A percentile compares a stretch with the other conserved stretches of the same genome.
Evolutionary conservation across 1,140 invertebrate genomes (phyloP).

Genomic region (Hypsibius dujardini): DNA sequence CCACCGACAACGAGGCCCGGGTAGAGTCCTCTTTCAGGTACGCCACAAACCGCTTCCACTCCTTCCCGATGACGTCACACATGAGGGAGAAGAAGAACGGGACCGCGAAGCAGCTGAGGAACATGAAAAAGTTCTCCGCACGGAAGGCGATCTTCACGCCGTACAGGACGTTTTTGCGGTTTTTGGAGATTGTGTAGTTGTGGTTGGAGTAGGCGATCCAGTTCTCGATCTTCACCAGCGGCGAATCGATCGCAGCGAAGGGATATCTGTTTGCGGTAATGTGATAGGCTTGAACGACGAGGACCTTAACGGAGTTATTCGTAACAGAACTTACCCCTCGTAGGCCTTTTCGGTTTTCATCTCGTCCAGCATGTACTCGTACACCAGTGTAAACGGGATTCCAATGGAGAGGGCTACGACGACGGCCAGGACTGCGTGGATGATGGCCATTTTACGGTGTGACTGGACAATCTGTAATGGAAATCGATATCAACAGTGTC

Average conservation of each 20-base stretch:
- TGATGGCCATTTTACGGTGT: slow-evolving; percentile 3
- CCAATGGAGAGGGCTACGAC: neutral
- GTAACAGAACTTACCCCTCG: too few species aligned
- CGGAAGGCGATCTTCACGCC: neutral
- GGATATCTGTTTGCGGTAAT: too few species aligned
- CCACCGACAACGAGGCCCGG: neutral
- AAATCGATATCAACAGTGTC: too few species aligned
- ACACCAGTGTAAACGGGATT: slow-evolving; percentile 1
- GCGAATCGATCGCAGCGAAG: neutral
- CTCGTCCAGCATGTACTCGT: slow-evolving; percentile 5
- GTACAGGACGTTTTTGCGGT: neutral
- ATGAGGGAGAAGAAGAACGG: slow-evolving; percentile 6
- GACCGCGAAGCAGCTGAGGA: neutral
- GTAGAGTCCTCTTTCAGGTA: neutral
- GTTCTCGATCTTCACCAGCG: slow-evolving; percentile 5
- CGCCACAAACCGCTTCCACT: slow-evolving; percentile 5
- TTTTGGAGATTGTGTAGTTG: neutral
- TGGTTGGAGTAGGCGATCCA: neutral
- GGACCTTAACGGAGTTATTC: too few species aligned
- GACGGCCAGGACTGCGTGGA: neutral
- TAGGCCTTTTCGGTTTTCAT: neutral
- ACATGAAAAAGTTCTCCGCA: neutral
- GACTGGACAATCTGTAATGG: slow-evolving; percentile 9
- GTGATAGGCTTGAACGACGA: too few species aligned
- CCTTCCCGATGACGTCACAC: neutral